phyloP scores from a whole-genome alignment of 1,140 invertebrate genomes.

The Ooceraea biroi region DNA sequence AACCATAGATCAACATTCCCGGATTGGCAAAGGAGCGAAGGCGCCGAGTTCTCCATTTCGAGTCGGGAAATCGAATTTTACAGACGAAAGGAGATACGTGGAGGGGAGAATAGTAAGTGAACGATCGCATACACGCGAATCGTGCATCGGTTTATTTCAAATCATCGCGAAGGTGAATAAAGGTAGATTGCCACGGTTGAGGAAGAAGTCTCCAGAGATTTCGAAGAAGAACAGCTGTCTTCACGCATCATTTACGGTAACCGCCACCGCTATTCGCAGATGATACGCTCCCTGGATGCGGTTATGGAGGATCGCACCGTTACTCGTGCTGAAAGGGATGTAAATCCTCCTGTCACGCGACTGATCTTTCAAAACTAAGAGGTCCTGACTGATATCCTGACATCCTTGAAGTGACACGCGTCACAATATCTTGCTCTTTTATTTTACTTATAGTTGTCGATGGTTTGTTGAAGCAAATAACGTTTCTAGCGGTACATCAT shows the following conservation, averaged over 20 bases:
- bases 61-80: conserved; percentile 30
- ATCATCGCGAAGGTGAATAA: conserved; percentile 15
- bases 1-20: conserved; percentile 17
- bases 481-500: background rate
- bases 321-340: conserved; percentile 66
- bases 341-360: conserved; percentile 64
- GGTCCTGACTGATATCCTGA: conserved; percentile 31
- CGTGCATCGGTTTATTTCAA: background rate
- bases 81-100: background rate
- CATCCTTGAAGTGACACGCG: conserved; percentile 60
- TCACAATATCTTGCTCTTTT: conserved; percentile 53
- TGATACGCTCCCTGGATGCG: conserved; percentile 65
- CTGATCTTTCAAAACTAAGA: conserved; percentile 67
- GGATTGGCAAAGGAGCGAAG: conserved; percentile 6
- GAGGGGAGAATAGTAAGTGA: background rate
- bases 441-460: conserved; percentile 29
- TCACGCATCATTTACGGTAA: conserved; percentile 77
- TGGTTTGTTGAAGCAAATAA: conserved; percentile 31
- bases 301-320: conserved; percentile 42
- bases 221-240: conserved; percentile 74
- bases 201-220: background rate
- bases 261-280: conserved; percentile 64
- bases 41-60: background rate
- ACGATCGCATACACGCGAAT: background rate
- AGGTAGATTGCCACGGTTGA: background rate